phyloP scores from a whole-genome alignment of 1,140 invertebrate genomes.

The silkworm (Bombyx mori) region ASM3026992v2 NC_085119.1:11142001-11142500 shows the following conservation, averaged over 20 bases:
- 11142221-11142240: conserved; percentile 38
- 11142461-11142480: no score
- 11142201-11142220: conserved; percentile 48
- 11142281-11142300: conserved; percentile 69
- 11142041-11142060: no score
- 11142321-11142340: conserved; percentile 69
- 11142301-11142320: conserved; percentile 67
- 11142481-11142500: no score
- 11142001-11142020: no score
- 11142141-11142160: background rate
- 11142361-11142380: conserved; percentile 18
- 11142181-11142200: conserved; percentile 58
- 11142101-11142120: no score
- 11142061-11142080: no score
- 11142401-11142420: no score
- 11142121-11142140: no score
- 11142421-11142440: no score
- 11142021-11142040: no score
- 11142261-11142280: conserved; percentile 59
- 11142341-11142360: conserved; percentile 58
- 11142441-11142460: no score
- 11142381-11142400: conserved; percentile 36
- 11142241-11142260: conserved; percentile 63
- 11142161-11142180: background rate
- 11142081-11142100: no score